These are phyloP conservation scores for Tribolium madens DNA, from an alignment of 1,140 invertebrate genomes.

Conservation along the genomic window DNA sequence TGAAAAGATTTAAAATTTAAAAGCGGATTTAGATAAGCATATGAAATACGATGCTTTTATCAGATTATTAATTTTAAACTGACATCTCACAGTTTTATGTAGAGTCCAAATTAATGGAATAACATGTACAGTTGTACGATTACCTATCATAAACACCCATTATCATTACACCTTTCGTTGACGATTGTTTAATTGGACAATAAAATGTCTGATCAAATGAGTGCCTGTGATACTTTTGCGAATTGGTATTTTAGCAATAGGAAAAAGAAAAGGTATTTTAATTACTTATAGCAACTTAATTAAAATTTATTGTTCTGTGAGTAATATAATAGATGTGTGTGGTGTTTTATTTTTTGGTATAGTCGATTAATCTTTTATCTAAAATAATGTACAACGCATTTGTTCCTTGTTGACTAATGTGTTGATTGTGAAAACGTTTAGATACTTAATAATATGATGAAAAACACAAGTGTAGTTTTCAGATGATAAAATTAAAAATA, in stretches of 20 bases:
- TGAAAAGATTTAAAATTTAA: too few relatives aligned
- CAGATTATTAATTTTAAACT: background rate
- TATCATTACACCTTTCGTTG: background rate
- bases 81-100: background rate
- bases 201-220: background rate
- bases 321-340: too few relatives aligned
- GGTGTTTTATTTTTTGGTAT: too few relatives aligned
- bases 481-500: too few relatives aligned
- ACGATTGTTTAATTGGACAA: background rate
- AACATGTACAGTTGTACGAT: background rate
- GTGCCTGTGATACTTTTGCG: background rate
- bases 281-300: too few relatives aligned
- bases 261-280: background rate
- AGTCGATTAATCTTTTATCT: too few relatives aligned
- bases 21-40: too few relatives aligned
- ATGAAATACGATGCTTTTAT: background rate
- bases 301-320: background rate
- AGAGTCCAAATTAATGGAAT: background rate
- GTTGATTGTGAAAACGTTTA: too few relatives aligned
- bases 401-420: too few relatives aligned
- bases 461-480: too few relatives aligned
- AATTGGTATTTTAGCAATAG: background rate
- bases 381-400: too few relatives aligned
- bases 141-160: background rate
- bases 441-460: too few relatives aligned